Evolutionary conservation across 1,140 invertebrate genomes (phyloP), one percentile per base, ranked within the genome.

Genomic region (Cyclargus thomasi): DNA sequence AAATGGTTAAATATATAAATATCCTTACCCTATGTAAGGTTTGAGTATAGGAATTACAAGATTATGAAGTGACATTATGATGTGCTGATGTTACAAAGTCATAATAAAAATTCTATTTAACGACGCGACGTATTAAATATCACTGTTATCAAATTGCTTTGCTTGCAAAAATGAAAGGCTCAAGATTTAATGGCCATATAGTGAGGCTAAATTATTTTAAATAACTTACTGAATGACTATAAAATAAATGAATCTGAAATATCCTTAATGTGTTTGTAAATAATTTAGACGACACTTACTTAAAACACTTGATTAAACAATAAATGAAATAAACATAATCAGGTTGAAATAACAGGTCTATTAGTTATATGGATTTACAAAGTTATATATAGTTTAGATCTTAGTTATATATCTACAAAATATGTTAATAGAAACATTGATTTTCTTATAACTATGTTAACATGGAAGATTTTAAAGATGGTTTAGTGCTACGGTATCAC

Each of bases 221-320:
- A 82, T 83, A 82, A 86, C 85, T 85, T 85, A 80, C 88, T 83
- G 79, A 84, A 83, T 84, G 84, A 87, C 81, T 88, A 82, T 85
- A 87, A 90, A 90, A 89, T 90, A 88, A 90, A 29, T 7, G 88
- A 90, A 90, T 87, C 86, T 89, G 84, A 88, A 89, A 90, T 88
- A 78, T 90, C 88, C 78, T 83, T 79, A 89, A 85, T 73, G 86
- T 90, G 87, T 88, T 90, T 88, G 88, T 82, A 87, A 79, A 88
- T 77, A 86, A 82, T 84, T 89, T 83, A 80, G 80, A 20, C 87
- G 79, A 77, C 79, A 78, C 79, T 80, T 81, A 73, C 72, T 83
- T 82, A 83, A 82, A 86, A 88, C 86, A 84, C 83, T 75, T 74
- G 77, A 80, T 80, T 77, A 82, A 80, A 80, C 80, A 86, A 88